Evolutionary conservation across 2,113 vertebrate genomes (phyloP).

Genomic region (Bostrychus sinensis): DNA sequence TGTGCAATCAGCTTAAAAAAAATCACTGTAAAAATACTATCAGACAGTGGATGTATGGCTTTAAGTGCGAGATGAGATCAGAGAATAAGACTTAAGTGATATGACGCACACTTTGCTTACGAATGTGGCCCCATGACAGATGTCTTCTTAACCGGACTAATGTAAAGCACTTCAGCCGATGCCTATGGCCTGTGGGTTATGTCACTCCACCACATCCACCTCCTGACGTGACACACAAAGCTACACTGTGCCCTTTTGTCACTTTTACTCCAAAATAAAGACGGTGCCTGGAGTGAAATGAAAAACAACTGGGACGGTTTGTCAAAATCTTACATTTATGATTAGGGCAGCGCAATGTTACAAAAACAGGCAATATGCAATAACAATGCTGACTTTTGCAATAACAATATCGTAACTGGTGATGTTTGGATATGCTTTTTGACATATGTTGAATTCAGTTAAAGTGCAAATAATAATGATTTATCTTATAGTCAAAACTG

Average conservation of each 20-base stretch:
- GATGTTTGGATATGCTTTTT: too few relatives aligned
- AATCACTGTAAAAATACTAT: not conserved
- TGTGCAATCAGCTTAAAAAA: conserved; percentile 70
- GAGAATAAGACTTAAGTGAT: conserved; percentile 24
- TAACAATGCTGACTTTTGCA: too few relatives aligned
- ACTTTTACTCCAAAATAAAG: conserved; percentile 23
- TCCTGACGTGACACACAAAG: conserved; percentile 21
- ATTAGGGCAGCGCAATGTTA: too few relatives aligned
- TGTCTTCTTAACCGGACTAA: conserved; percentile 73
- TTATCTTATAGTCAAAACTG: too few relatives aligned
- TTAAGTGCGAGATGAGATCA: conserved; percentile 1
- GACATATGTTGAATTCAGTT: too few relatives aligned
- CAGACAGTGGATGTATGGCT: conserved; percentile 8
- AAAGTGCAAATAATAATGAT: too few relatives aligned
- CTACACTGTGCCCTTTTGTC: conserved; percentile 24
- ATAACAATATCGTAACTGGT: too few relatives aligned
- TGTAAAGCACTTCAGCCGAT: conserved; percentile 62
- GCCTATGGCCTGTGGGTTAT: conserved; percentile 33
- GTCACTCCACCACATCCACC: conserved; percentile 35
- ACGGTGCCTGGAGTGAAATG: conserved; percentile 24
- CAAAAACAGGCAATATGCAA: too few relatives aligned
- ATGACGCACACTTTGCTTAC: conserved; percentile 36
- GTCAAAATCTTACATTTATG: not conserved
- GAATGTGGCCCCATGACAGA: conserved; percentile 57
- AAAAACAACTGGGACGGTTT: conserved; percentile 3